Percentiles rank a stretch among this genome's conserved stretches.
These are phyloP conservation scores for Papilio demoleus DNA, from an alignment of 2,888 invertebrate species.

Conservation along the genomic window DNA sequence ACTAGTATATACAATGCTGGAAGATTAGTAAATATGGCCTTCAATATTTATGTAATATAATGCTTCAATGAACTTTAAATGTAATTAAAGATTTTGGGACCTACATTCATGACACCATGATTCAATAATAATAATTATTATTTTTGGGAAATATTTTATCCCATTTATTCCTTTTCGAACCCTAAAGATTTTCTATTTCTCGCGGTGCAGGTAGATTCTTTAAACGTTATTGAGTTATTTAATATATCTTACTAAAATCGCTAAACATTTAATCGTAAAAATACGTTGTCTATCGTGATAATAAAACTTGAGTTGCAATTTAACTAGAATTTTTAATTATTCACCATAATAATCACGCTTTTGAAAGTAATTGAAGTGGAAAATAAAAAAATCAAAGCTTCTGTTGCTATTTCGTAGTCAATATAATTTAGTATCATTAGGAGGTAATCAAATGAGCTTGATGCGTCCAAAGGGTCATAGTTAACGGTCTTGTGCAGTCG, in stretches of 20 bases:
- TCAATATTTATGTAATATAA: not conserved
- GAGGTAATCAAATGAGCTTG: constrained; percentile 6
- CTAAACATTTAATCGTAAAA: too few species aligned
- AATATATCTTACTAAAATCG: not conserved
- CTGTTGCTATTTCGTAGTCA: not conserved
- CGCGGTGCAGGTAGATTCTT: not conserved
- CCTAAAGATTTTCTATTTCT: not conserved
- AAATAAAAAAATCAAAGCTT: not conserved
- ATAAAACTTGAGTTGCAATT: not conserved
- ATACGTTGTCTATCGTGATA: not conserved
- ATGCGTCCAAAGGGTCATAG: constrained; percentile 9
- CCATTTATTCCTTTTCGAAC: not conserved
- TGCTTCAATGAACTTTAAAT: not conserved
- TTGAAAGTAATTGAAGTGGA: not conserved
- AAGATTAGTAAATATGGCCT: not conserved
- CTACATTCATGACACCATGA: not conserved
- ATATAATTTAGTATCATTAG: not conserved
- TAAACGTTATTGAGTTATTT: not conserved
- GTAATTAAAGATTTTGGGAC: not conserved
- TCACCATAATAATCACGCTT: not conserved
- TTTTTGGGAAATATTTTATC: not conserved
- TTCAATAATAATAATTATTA: not conserved
- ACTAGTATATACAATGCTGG: not conserved
- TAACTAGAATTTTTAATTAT: not conserved
- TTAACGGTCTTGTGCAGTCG: not conserved